phyloP scores from a whole-genome alignment of 2,888 invertebrate genomes.

The Uloborus plumipes region DNA sequence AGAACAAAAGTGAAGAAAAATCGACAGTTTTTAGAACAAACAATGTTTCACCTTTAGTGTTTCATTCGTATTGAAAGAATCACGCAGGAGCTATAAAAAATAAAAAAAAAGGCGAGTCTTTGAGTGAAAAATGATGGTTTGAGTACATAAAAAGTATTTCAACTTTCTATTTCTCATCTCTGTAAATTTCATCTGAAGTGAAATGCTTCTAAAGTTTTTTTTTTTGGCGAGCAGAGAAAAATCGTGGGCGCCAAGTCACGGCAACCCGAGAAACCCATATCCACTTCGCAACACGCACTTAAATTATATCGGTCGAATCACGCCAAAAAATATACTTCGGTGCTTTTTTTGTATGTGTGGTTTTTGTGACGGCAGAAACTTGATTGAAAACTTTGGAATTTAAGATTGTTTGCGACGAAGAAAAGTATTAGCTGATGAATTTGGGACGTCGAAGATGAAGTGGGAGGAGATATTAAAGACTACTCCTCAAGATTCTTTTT shows the following conservation, averaged over 20 bases:
- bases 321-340: too few species aligned
- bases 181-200: conserved; percentile 43
- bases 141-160: conserved; percentile 58
- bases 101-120: conserved; percentile 24
- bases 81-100: too few species aligned
- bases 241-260: conserved; percentile 55
- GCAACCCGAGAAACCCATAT: not conserved
- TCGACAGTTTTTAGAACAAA: too few species aligned
- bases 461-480: too few species aligned
- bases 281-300: conserved; percentile 50
- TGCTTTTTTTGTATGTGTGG: too few species aligned
- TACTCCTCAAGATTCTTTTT: too few species aligned
- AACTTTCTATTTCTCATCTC: conserved; percentile 60
- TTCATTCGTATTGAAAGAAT: too few species aligned
- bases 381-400: conserved; percentile 61
- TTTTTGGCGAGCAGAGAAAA: conserved; percentile 37
- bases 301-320: conserved; percentile 17
- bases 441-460: conserved; percentile 37
- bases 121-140: conserved; percentile 58
- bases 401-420: conserved; percentile 46
- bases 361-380: conserved; percentile 15
- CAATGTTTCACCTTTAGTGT: too few species aligned
- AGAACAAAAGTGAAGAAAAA: too few species aligned
- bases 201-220: conserved; percentile 31
- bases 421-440: conserved; percentile 9